A percentile compares a stretch with the other conserved stretches of the same genome.
Conservation (phyloP, 2,888 invertebrate species). For the Synergus umbraculus region DNA sequence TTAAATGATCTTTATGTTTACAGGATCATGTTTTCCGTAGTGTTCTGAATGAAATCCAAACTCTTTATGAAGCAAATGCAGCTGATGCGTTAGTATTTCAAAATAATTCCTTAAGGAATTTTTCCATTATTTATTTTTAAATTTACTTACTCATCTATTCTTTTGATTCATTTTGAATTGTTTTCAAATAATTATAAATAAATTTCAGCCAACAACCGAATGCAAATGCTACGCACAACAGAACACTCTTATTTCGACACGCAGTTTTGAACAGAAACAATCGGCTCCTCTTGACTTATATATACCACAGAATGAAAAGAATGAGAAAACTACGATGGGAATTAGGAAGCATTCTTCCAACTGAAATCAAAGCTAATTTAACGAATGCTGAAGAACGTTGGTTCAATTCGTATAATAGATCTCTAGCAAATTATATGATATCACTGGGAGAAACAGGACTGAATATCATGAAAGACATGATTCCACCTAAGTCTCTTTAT, state of each 20-base stretch:
- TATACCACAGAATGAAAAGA: constrained; percentile 88
- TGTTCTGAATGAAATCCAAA: constrained; percentile 91
- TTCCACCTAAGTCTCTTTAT: constrained; percentile 94
- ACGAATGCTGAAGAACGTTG: constrained; percentile 91
- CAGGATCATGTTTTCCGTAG: constrained; percentile 91
- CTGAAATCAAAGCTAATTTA: constrained; percentile 88
- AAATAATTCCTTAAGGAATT: constrained; percentile 15
- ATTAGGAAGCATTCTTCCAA: constrained; percentile 93
- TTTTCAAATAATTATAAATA: neutral
- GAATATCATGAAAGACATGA: constrained; percentile 91
- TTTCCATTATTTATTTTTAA: neutral
- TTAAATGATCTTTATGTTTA: constrained; percentile 60
- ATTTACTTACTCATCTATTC: neutral
- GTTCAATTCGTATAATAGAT: constrained; percentile 93
- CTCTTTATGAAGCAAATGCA: constrained; percentile 90
- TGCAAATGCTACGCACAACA: constrained; percentile 78
- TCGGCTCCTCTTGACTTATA: constrained; percentile 90
- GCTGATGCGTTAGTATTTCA: constrained; percentile 78
- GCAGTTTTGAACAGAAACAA: constrained; percentile 92
- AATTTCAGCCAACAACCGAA: constrained; percentile 45
- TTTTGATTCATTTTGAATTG: neutral
- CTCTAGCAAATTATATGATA: constrained; percentile 93
- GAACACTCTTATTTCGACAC: constrained; percentile 90
- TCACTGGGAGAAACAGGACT: constrained; percentile 90
- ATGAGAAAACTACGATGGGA: constrained; percentile 96